These are phyloP conservation scores for Gambelia wislizenii DNA, from an alignment of 2,797 vertebrate genomes.

Conservation along the genomic window DNA sequence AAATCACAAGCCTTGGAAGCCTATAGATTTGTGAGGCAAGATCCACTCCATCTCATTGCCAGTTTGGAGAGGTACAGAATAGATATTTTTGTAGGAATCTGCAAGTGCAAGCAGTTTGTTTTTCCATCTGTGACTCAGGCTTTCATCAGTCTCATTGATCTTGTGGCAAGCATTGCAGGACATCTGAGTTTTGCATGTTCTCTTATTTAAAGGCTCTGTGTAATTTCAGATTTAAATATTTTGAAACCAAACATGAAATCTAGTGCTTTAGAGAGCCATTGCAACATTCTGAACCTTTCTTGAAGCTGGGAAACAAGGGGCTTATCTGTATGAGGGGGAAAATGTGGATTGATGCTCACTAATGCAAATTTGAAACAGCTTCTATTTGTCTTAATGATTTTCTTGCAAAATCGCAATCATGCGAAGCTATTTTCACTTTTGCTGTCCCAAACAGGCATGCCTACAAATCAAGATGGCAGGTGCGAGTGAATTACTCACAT, in stretches of 20 bases:
- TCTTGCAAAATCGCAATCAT: too few relatives aligned
- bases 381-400: too few relatives aligned
- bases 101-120: background rate
- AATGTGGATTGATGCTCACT: too few relatives aligned
- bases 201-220: background rate
- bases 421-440: too few relatives aligned
- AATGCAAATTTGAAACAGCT: too few relatives aligned
- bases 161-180: background rate
- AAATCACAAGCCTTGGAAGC: background rate
- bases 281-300: background rate
- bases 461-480: too few relatives aligned
- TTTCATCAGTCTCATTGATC: background rate
- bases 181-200: background rate
- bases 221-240: background rate
- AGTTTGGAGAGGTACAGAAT: background rate
- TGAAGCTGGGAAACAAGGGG: constrained; percentile 1
- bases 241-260: constrained; percentile 4
- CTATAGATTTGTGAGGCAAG: background rate
- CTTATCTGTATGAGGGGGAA: too few relatives aligned
- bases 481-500: too few relatives aligned
- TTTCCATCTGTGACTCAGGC: background rate
- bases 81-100: background rate
- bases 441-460: too few relatives aligned
- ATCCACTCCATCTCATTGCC: background rate
- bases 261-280: background rate